Evolutionary conservation across 2,797 vertebrate genomes (phyloP), one percentile per base, ranked within the genome.

Genomic region (Pelodytes ibericus): DNA sequence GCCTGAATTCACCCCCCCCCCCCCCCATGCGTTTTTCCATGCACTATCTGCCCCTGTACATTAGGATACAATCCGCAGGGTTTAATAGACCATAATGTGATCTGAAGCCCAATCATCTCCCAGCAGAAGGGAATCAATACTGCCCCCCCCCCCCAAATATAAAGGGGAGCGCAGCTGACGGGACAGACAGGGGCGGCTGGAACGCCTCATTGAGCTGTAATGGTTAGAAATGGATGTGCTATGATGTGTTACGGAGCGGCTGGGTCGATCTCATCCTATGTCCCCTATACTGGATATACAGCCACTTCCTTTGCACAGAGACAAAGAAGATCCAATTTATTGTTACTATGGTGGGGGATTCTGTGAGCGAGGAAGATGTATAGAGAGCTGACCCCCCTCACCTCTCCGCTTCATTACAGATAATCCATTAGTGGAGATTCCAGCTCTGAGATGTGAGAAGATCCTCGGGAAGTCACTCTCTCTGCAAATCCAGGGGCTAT

Each of bases 361-460:
- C n/a, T 72, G 61, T 65, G 53, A 66, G 75, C 51, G 62, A 44
- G 62, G 51, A 77, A 51, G 60, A 71, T 71, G 67, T 58, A 71
- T 71, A 65, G 68, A 65, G 68, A 65, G 49, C 33, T 53, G 68
- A 65, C 68, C 72, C 75, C 75, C 59, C 75, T 72, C 60, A 20
- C 30, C 53, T 77, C 66, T 72, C 75, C 57, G 75, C 75, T 77
- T 77, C 75, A 77, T 77, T 77, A 77, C 67, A 77, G 49, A 77
- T 77, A 77, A 77, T 71, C 75, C 75, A 77, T 77, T 77, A 77
- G 75, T 56, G 7, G 41, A 31, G 49, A 58, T 65, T 51, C 41
- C 60, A 33, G 60, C 67, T 26, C 20, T 20, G 26, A 68, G 71
- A 71, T 77, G 71, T 60, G n/a, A n/a, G n/a, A n/a, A 44, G 41